phyloP scores from a whole-genome alignment of 2,888 invertebrate species.

The Macrostomum cliftonense region DNA sequence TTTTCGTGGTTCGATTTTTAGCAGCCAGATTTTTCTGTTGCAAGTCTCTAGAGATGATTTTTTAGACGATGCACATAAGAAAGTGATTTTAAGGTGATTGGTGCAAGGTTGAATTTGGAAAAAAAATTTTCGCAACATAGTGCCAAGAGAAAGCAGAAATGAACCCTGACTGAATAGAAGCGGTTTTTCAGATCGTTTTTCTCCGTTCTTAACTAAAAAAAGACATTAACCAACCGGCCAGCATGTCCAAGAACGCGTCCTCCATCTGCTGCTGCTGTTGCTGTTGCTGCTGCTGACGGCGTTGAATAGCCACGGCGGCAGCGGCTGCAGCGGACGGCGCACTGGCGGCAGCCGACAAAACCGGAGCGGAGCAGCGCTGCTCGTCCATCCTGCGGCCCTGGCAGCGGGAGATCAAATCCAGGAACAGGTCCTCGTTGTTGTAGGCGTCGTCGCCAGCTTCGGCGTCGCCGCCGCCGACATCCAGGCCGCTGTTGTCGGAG shows the following conservation, averaged over 20 bases:
- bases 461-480: background rate
- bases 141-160: no score
- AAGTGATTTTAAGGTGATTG: no score
- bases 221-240: conserved; percentile 43
- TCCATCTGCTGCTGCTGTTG: conserved; percentile 5
- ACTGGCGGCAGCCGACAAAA: conserved; percentile 46
- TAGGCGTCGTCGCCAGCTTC: conserved; percentile 44
- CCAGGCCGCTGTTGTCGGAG: conserved; percentile 42
- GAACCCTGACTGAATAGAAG: no score
- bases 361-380: conserved; percentile 51
- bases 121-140: no score
- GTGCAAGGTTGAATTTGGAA: no score
- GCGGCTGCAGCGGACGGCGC: background rate
- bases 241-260: conserved; percentile 40
- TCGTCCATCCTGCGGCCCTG: conserved; percentile 93
- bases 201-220: no score
- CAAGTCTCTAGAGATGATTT: no score
- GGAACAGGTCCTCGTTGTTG: conserved; percentile 69
- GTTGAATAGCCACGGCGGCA: conserved; percentile 3
- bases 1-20: no score
- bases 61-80: no score
- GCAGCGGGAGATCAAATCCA: conserved; percentile 69
- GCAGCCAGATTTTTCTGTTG: no score
- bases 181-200: no score
- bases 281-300: background rate